Conservation (phyloP, 2,113 vertebrate genomes). For the Cryptotis parvus region DNA sequence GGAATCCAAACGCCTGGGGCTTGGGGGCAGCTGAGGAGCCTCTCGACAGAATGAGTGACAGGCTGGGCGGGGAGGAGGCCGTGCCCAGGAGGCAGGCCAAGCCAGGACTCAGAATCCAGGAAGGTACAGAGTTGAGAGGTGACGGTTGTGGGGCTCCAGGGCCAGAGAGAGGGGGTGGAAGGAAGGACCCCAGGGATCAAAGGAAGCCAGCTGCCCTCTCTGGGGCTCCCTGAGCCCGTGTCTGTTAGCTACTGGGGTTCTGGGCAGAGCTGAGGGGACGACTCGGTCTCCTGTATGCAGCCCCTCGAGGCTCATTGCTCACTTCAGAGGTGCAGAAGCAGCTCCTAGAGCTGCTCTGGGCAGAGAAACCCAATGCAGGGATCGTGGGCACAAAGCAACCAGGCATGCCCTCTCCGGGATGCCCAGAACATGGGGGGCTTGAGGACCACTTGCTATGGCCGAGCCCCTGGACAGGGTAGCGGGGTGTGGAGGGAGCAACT, state of each 20-base stretch:
- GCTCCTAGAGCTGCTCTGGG: not conserved
- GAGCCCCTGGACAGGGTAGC: too few species aligned
- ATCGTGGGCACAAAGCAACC: not conserved
- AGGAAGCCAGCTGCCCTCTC: not conserved
- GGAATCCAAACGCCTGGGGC: not conserved
- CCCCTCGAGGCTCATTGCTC: too few species aligned
- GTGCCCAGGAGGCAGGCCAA: too few species aligned
- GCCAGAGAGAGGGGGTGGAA: not conserved
- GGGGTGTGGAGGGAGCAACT: too few species aligned
- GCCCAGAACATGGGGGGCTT: too few species aligned
- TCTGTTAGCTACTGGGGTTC: not conserved
- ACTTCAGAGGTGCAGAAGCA: not conserved
- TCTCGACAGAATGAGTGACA: not conserved
- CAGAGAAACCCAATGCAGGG: not conserved
- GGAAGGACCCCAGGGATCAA: not conserved
- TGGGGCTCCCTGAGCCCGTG: not conserved
- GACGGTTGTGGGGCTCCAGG: too few species aligned
- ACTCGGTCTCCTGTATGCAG: too few species aligned
- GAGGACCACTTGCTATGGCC: too few species aligned
- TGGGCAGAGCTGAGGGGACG: too few species aligned
- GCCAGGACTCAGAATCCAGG: not conserved
- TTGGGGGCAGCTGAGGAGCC: not conserved
- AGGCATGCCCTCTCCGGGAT: too few species aligned
- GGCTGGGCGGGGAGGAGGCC: not conserved
- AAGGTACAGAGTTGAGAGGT: not conserved